Percentiles rank a stretch among this genome's conserved stretches.
phyloP scores from a whole-genome alignment of 2,113 vertebrate species.

The Plestiodon gilberti region DNA sequence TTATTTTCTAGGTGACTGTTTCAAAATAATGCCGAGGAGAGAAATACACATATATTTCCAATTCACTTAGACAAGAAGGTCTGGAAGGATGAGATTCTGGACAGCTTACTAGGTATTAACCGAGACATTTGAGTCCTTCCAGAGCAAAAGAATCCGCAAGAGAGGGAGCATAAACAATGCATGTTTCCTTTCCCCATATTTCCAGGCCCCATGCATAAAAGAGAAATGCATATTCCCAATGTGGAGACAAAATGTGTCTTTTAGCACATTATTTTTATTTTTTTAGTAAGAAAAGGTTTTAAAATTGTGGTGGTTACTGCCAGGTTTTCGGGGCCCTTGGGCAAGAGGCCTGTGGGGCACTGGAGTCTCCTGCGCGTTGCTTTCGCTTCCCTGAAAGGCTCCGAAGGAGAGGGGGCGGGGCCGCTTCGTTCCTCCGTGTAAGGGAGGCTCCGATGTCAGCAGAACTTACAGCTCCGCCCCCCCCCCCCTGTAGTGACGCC shows the following conservation, averaged over 20 bases:
- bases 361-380: too few relatives aligned
- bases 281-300: background rate
- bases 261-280: background rate
- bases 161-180: background rate
- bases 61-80: background rate
- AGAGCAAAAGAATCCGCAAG: background rate
- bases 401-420: too few relatives aligned
- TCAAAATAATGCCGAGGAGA: slow-evolving; percentile 6
- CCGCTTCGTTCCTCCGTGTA: too few relatives aligned
- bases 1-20: background rate
- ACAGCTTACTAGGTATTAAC: background rate
- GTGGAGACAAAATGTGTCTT: background rate
- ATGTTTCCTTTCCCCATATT: background rate
- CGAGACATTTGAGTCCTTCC: background rate
- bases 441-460: too few relatives aligned
- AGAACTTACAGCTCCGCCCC: too few relatives aligned
- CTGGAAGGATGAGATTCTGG: background rate
- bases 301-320: too few relatives aligned
- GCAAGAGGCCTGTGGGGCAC: too few relatives aligned
- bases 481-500: too few relatives aligned
- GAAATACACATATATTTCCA: background rate
- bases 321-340: too few relatives aligned
- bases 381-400: too few relatives aligned
- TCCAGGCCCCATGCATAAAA: background rate
- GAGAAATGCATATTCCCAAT: background rate